Percentiles rank a stretch among this genome's conserved stretches.
Conservation (phyloP, 1,140 invertebrate species). For the Dinothrombium tinctorium region DNA sequence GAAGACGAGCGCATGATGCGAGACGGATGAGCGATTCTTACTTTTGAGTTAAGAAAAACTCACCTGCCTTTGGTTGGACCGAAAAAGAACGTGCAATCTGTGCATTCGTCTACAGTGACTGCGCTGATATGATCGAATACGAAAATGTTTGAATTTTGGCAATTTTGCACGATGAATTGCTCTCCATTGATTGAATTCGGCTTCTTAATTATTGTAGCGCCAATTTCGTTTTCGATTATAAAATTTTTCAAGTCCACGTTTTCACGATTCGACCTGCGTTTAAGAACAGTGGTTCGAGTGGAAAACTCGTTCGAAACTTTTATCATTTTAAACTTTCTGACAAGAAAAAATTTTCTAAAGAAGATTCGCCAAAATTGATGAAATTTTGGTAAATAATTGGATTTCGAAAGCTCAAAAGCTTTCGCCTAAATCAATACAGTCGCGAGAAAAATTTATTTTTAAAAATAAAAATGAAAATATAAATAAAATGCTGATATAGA, state of each 20-base stretch:
- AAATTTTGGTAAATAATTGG: no score
- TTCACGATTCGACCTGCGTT: slow-evolving; percentile 15
- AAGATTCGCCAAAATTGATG: no score
- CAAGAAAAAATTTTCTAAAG: no score
- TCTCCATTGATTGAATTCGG: slow-evolving; percentile 31
- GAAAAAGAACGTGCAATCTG: slow-evolving; percentile 31
- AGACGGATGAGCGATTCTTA: slow-evolving; percentile 1
- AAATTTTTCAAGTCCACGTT: slow-evolving; percentile 25
- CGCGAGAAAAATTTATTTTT: no score
- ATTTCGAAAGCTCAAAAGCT: no score
- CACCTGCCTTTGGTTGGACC: slow-evolving; percentile 36
- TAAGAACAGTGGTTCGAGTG: no score
- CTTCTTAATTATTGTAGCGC: slow-evolving; percentile 22
- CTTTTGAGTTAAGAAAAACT: slow-evolving; percentile 3
- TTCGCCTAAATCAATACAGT: no score
- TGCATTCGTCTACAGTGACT: slow-evolving; percentile 35
- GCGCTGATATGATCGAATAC: slow-evolving; percentile 32
- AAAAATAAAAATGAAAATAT: no score
- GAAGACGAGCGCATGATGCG: slow-evolving; percentile 5
- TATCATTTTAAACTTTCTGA: no score
- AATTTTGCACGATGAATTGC: slow-evolving; percentile 20
- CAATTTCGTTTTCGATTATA: slow-evolving; percentile 27
- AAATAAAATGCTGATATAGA: no score
- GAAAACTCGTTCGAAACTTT: no score
- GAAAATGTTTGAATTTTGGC: slow-evolving; percentile 28